Base-by-base conservation (phyloP, 2,888 invertebrate genomes). In the Aporophyla nigra region DNA sequence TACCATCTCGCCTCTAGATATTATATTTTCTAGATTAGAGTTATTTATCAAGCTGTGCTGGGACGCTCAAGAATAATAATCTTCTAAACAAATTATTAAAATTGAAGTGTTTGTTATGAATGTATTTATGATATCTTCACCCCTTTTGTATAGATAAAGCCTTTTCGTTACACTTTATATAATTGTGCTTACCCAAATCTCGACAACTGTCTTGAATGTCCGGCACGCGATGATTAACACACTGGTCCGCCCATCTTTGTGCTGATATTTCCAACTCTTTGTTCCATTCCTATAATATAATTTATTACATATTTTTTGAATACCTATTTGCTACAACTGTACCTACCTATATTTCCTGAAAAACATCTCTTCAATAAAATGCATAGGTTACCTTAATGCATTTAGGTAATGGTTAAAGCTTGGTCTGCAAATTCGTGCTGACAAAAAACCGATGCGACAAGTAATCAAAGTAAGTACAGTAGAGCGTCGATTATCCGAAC, bases 191-290 rank as follows among this genome's bases (percentile, higher is more conserved):
- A 96, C 96, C 93, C 69, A 94, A 88, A 88, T 95, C 92, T 77
- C 94, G 91, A 82, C 96, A 96, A 5, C 86, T 82, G 68, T 96
- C 95, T 76, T 90, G 90, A 49, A 89, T 80, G 73, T 94, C 93
- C 3, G 91, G 91, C 0, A 88, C 84, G 40, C 87, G 90, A 73
- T 91, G 91, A 84, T 87, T 89, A 6, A 94, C 88, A 82, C 96
- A 96, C 82, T 96, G 96, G 75, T 96, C 93, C 2, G 95, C 96
- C 96, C 96, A 96, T 73, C 93, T 91, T 79, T 96, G 96, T 3
- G 96, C 96, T 53, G 92, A 92, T 19, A 80, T 56, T 78, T 93
- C 95, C 68, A 96, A 87, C 58, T 94, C 93, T 24, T 88, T 87
- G 75, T 93, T 94, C 96, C 96, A 96, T 84, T 90, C 90, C 96